These are phyloP conservation scores for Erpobdella octoculata DNA, from an alignment of 2,888 invertebrate genomes.

Conservation along the genomic window DNA sequence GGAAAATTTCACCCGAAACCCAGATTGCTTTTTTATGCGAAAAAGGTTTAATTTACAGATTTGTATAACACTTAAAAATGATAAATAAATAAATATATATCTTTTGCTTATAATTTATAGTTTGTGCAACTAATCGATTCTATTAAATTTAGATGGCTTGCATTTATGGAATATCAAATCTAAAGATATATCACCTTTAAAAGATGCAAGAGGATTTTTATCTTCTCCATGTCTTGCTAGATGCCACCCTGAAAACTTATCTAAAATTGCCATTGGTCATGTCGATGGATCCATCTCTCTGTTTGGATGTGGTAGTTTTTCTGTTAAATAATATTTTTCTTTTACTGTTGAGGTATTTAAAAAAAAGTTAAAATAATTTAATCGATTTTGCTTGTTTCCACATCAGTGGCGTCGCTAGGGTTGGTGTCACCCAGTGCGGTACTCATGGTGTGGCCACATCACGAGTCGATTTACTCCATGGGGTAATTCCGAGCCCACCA, in stretches of 20 bases:
- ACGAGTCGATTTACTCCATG: too few species aligned
- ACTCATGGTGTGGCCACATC: too few species aligned
- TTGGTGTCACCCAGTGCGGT: too few species aligned
- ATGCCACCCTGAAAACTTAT: constrained; percentile 47
- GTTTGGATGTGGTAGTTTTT: constrained; percentile 42
- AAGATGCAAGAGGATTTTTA: constrained; percentile 42
- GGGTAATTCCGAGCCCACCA: too few species aligned
- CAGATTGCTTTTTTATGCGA: background rate
- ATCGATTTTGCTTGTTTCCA: too few species aligned
- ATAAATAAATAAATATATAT: background rate
- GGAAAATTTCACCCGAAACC: background rate
- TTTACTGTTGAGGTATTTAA: constrained; percentile 40
- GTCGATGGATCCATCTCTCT: constrained; percentile 50
- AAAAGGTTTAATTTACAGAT: too few species aligned
- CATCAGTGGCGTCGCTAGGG: too few species aligned
- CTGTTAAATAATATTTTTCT: background rate
- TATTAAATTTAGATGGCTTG: constrained; percentile 43
- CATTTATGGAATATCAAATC: constrained; percentile 43
- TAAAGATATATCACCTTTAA: constrained; percentile 33
- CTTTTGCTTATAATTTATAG: background rate
- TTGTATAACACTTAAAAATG: background rate
- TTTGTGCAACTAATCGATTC: background rate
- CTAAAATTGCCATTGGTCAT: constrained; percentile 50
- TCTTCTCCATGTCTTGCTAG: constrained; percentile 44
- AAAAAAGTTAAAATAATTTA: too few species aligned